Evolutionary conservation across 2,888 invertebrate species (phyloP), one percentile per base, ranked within the genome.

Genomic region (Nasonovia ribisnigri): DNA sequence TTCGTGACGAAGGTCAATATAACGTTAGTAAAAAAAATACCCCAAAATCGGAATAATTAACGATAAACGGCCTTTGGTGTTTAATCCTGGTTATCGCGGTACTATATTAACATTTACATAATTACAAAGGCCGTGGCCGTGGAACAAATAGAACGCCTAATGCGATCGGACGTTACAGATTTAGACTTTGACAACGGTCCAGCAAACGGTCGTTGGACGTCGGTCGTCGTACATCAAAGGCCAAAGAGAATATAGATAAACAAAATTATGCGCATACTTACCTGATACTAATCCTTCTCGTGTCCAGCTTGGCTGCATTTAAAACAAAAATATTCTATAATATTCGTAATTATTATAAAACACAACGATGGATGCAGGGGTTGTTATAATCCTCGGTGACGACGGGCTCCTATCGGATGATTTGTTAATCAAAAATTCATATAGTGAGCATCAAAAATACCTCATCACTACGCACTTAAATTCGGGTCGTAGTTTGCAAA

Each of bases 151-250:
- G 36, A 91, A 91, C 54, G 42, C 11, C 84, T 91, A 91, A 91
- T 51, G 29, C 48, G 84, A 77, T 43, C 86, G 86, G 92, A 92
- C 92, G 86, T 86, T 84, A 77, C 77, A 36, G 84, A 84, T 91
- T 84, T 77, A 36, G n/a, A 57, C 84, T 77, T 77, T 88, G 88
- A 88, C 8, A 60, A 29, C n/a, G 48, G 29, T 42, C 26, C 48
- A 29, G 48, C 46, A 8, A 67, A 67, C 26, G 86, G n/a, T 60
- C 60, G 42, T 42, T 29, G 43, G 46, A 84, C 51, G 84, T 36
- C 43, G 46, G 20, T 26, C 29, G 88, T 86, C 6, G 86, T 46
- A n/a, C 48, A 88, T 88, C 88, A 88, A 88, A 88, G 88, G 51
- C 88, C 46, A 51, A 88, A 88, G 36, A 36, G 88, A 51, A 51